These are phyloP conservation scores for Zelleria hepariella DNA, from an alignment of 2,888 invertebrate species.

Conservation along the genomic window DNA sequence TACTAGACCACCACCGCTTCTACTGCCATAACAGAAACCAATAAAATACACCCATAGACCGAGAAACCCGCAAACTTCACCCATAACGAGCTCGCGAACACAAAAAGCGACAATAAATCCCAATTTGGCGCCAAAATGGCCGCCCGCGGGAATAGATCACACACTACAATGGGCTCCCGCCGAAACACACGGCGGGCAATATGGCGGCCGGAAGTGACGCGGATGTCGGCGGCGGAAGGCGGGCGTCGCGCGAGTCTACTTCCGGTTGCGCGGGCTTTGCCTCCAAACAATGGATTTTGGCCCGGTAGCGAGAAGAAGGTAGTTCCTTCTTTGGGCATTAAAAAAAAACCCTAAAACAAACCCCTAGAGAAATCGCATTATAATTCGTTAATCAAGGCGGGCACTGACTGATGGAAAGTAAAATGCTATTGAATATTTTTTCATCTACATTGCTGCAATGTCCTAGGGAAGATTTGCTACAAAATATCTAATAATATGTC, in stretches of 20 bases:
- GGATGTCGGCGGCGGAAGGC: slow-evolving; percentile 22
- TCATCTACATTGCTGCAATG: too few species aligned
- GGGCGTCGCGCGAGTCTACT: slow-evolving; percentile 22
- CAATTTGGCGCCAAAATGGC: neutral
- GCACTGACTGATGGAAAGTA: too few species aligned
- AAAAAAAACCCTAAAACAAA: too few species aligned
- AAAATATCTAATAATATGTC: too few species aligned
- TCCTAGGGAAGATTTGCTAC: too few species aligned
- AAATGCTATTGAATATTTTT: too few species aligned
- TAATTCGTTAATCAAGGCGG: too few species aligned
- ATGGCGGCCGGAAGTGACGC: slow-evolving; percentile 24
- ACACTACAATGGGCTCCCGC: slow-evolving; percentile 12
- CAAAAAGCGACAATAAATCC: neutral
- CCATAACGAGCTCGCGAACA: neutral
- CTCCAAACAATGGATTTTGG: neutral
- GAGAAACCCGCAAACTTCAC: neutral
- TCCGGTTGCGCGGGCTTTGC: slow-evolving; percentile 1
- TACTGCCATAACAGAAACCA: neutral
- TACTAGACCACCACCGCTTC: too few species aligned
- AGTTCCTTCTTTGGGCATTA: too few species aligned
- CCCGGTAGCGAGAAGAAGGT: neutral
- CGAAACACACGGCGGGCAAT: slow-evolving; percentile 20
- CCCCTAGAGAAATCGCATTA: too few species aligned
- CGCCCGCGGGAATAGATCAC: neutral
- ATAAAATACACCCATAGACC: too few species aligned